phyloP scores from a whole-genome alignment of 2,113 vertebrate species.

The Panthera tigris region DNA sequence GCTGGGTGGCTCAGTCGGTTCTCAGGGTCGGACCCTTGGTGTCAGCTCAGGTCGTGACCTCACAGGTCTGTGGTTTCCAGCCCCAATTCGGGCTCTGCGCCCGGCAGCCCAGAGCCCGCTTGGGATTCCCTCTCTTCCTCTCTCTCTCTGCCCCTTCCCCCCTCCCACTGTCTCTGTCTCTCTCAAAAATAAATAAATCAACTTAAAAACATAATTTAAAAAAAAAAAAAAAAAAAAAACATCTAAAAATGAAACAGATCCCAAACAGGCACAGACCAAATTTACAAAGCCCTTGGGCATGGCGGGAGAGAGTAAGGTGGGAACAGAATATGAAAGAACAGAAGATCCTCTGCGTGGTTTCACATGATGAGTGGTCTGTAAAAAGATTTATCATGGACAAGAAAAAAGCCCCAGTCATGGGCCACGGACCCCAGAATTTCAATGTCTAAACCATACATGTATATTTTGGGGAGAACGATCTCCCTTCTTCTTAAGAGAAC shows the following conservation, averaged over 20 bases:
- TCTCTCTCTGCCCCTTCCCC: too few species aligned
- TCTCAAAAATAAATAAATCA: too few species aligned
- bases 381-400: neutral
- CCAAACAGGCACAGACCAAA: conserved; percentile 3
- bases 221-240: too few species aligned
- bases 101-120: too few species aligned
- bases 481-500: neutral
- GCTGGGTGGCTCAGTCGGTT: too few species aligned
- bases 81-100: too few species aligned
- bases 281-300: neutral
- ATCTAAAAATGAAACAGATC: conserved; percentile 13
- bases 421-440: neutral
- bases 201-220: too few species aligned
- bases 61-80: too few species aligned
- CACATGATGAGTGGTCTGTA: neutral
- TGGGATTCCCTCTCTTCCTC: too few species aligned
- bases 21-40: too few species aligned
- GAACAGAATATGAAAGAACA: conserved; percentile 42
- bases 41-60: too few species aligned
- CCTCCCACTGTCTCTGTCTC: too few species aligned
- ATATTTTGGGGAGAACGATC: neutral
- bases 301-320: neutral
- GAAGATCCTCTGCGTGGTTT: neutral
- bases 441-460: neutral
- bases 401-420: neutral